A percentile compares a stretch with the other conserved stretches of the same genome.
Evolutionary conservation across 2,888 invertebrate species (phyloP).

Genomic region (Nemotelus nigrinus): DNA sequence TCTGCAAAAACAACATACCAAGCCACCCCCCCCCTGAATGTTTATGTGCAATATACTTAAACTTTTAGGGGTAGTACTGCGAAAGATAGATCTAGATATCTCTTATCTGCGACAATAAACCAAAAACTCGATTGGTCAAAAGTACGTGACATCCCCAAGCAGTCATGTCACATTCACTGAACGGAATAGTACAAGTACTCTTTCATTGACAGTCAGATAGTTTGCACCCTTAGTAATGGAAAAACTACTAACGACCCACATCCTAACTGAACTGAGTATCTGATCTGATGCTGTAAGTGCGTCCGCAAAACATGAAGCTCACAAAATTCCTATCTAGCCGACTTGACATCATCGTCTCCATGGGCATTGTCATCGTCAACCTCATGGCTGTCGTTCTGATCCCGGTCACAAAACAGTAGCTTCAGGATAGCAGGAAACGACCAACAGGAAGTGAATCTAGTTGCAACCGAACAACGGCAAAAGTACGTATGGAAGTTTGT

Average conservation of each 20-base stretch:
- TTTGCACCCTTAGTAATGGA: too few species aligned
- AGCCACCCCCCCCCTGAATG: background rate
- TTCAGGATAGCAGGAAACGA: too few species aligned
- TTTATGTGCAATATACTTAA: background rate
- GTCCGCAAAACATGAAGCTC: constrained; percentile 34
- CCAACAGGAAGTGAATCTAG: too few species aligned
- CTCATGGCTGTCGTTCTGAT: too few species aligned
- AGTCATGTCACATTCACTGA: constrained; percentile 50
- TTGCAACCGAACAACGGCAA: too few species aligned
- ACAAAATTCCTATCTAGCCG: constrained; percentile 20
- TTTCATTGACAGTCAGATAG: background rate
- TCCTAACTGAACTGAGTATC: background rate
- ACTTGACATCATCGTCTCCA: too few species aligned
- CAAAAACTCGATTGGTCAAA: constrained; percentile 49
- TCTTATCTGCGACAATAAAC: constrained; percentile 46
- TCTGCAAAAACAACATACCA: too few species aligned
- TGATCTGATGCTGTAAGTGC: constrained; percentile 18
- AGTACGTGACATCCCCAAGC: constrained; percentile 49
- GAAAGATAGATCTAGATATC: constrained; percentile 33
- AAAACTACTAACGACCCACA: too few species aligned
- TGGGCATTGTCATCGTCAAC: too few species aligned
- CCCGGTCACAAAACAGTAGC: too few species aligned
- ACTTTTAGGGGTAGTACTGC: background rate
- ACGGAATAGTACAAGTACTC: constrained; percentile 50
- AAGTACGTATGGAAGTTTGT: background rate